A percentile compares a stretch with the other conserved stretches of the same genome.
These are phyloP conservation scores for Tetramorium parvispinum DNA, from an alignment of 1,140 invertebrate genomes.

Conservation along the genomic window DNA sequence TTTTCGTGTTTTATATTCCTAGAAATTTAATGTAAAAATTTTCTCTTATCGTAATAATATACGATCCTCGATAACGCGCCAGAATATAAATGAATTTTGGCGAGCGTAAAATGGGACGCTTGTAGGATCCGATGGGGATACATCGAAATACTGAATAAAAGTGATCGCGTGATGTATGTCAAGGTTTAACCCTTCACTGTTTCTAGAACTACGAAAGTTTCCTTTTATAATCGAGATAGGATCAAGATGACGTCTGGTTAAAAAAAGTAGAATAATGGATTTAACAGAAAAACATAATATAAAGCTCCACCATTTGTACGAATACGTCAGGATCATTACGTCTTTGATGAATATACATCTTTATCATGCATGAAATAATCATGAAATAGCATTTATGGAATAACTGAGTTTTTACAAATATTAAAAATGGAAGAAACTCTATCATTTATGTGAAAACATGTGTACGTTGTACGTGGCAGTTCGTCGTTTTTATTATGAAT, in stretches of 20 bases:
- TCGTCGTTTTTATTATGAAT: background rate
- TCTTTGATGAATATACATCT: background rate
- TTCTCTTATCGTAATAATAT: background rate
- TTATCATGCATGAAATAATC: background rate
- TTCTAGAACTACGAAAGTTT: conserved; percentile 25
- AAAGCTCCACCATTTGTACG: background rate
- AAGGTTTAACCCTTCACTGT: conserved; percentile 32
- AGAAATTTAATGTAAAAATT: background rate
- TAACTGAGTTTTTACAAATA: background rate
- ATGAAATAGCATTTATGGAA: background rate
- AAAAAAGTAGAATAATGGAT: background rate
- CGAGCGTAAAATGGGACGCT: conserved; percentile 41
- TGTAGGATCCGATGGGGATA: conserved; percentile 20
- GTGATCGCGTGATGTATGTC: conserved; percentile 55
- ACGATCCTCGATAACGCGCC: background rate
- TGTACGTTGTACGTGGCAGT: background rate
- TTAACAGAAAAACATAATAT: background rate
- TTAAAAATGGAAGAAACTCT: background rate
- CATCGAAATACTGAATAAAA: conserved; percentile 34
- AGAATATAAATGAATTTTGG: background rate
- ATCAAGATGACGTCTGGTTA: too few relatives aligned
- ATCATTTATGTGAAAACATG: too few relatives aligned
- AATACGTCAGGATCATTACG: background rate
- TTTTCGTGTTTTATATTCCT: background rate
- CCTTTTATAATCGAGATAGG: conserved; percentile 25